These are phyloP conservation scores for Iselma pallidipennis DNA, from an alignment of 2,888 invertebrate genomes.

Conservation along the genomic window DNA sequence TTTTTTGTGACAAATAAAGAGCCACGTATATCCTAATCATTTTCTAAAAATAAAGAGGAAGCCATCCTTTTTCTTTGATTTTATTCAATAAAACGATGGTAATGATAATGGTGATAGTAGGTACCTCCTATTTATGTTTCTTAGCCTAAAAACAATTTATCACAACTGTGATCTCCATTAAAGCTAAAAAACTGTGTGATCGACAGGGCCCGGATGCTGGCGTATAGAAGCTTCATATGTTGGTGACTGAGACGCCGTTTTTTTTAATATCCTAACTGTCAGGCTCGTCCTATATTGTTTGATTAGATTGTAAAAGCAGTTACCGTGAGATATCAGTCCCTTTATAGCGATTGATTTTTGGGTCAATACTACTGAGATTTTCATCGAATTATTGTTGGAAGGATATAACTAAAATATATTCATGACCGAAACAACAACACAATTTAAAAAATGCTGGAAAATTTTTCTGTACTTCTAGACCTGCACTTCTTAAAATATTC, in stretches of 20 bases:
- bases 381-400: no score
- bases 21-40: no score
- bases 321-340: not conserved
- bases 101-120: no score
- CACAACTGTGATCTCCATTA: constrained; percentile 13
- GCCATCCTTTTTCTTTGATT: no score
- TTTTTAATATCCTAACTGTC: constrained; percentile 23
- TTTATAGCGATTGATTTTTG: not conserved
- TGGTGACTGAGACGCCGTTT: not conserved
- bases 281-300: constrained; percentile 7
- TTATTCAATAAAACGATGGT: no score
- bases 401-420: no score
- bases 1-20: no score
- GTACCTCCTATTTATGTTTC: constrained; percentile 2
- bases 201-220: not conserved
- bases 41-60: no score
- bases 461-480: no score
- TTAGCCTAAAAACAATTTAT: constrained; percentile 9
- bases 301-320: not conserved
- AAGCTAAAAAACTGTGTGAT: not conserved
- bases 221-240: not conserved
- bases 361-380: not conserved
- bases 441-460: no score
- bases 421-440: no score
- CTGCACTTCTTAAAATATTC: no score